A percentile compares a stretch with the other conserved stretches of the same genome.
phyloP scores from a whole-genome alignment of 2,888 invertebrate species.

The Drosophila dives region DNA sequence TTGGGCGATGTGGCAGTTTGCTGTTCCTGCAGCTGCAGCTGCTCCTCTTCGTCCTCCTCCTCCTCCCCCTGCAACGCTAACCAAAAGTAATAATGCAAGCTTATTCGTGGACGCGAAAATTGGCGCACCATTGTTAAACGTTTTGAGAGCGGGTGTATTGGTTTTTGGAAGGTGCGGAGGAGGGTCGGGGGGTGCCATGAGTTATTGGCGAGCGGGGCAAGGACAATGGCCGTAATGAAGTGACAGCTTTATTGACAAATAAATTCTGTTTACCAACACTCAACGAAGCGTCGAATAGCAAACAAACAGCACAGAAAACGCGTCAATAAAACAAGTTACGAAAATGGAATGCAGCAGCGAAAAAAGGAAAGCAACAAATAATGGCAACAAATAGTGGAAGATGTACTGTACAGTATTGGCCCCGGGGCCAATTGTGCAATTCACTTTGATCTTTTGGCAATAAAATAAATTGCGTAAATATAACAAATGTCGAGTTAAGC shows the following conservation, averaged over 20 bases:
- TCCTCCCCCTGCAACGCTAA: constrained; percentile 5
- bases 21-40: constrained; percentile 3
- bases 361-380: constrained; percentile 8
- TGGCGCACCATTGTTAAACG: constrained; percentile 67
- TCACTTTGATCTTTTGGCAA: constrained; percentile 69
- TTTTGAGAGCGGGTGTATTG: constrained; percentile 29
- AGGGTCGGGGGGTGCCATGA: constrained; percentile 37
- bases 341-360: neutral
- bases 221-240: constrained; percentile 74
- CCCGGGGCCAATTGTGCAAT: constrained; percentile 63
- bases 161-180: neutral
- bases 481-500: constrained; percentile 45
- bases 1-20: constrained; percentile 21
- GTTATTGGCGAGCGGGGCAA: constrained; percentile 59
- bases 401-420: constrained; percentile 30
- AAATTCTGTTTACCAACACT: constrained; percentile 75
- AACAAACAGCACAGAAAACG: constrained; percentile 31
- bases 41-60: neutral
- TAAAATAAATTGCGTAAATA: constrained; percentile 75
- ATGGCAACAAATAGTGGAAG: constrained; percentile 36
- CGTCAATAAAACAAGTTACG: constrained; percentile 29
- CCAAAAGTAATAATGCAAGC: constrained; percentile 65
- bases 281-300: constrained; percentile 48
- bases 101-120: constrained; percentile 62
- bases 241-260: constrained; percentile 80